Base-by-base conservation (phyloP, 2,797 vertebrate genomes). In the Varecia variegata region DNA sequence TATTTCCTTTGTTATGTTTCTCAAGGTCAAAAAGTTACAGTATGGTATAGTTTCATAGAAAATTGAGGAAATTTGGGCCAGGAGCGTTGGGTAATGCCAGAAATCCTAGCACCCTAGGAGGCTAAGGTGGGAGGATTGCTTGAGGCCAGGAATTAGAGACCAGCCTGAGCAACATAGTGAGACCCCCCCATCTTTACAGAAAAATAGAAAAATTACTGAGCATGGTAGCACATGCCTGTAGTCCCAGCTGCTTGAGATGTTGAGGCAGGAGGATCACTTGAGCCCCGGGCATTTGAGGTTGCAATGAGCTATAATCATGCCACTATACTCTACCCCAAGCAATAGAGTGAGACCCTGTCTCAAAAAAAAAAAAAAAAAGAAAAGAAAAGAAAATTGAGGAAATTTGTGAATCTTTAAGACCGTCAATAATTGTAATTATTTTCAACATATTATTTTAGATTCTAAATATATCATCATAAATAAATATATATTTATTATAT, bases 1-100 rank as follows among this genome's bases (percentile, higher is more conserved):
- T 65, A 71, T 68, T 87, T 86, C n/a, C 43, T 83, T 93, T 94
- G n/a, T 90, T 97, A 47, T 89, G 6, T 81, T 92, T 90, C 71
- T 92, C 68, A 93, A 30, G 30, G 15, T 82, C 90, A 76, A 90
- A 96, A 92, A 92, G n/a, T 79, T 94, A 60, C 47, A 65, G 17
- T 93, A 77, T 88, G 9, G 7, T 93, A 83, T 67, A 70, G 35
- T 80, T 88, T 90, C 47, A 67, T 54, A 82, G 76, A 90, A 90
- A 94, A 85, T 81, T 58, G 73, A 76, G 30, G 40, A 71, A 71
- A 65, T 65, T 18, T n/a, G 62, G 32, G 62, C 62, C 62, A 65
- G 62, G 15, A 8, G 1, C 15, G 0, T 7, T 65, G 62, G 32
- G 7, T n/a, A 15, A 65, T 3, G 15, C 32, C 32, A 8, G 32